These are phyloP conservation scores for Caretta caretta DNA, from an alignment of 2,113 vertebrate genomes.

Conservation along the genomic window DNA sequence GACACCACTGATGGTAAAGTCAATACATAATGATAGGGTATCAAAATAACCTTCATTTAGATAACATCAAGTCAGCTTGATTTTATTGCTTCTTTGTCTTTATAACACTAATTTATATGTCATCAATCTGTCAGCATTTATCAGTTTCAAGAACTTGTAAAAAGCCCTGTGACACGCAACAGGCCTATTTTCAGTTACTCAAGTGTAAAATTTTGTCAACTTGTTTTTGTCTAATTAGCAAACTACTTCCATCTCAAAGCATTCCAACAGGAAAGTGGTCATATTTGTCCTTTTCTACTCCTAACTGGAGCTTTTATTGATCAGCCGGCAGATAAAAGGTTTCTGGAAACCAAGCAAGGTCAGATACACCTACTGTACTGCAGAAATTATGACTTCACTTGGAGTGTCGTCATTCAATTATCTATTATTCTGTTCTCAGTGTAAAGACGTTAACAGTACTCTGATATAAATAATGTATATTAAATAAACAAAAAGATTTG, in stretches of 20 bases:
- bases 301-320: neutral
- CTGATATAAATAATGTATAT: neutral
- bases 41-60: neutral
- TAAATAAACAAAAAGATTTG: neutral
- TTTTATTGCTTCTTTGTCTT: conserved; percentile 16
- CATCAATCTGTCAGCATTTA: neutral
- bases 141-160: neutral
- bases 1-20: neutral
- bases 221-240: neutral
- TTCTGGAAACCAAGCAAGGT: neutral
- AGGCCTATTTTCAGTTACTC: neutral
- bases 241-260: neutral
- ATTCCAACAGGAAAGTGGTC: neutral
- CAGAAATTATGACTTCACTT: neutral
- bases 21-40: neutral
- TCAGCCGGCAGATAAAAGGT: neutral
- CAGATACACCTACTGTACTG: neutral
- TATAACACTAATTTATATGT: neutral
- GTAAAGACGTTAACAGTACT: neutral
- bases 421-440: neutral
- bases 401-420: neutral
- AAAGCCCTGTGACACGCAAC: neutral
- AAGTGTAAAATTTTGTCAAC: neutral
- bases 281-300: neutral
- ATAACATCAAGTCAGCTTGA: neutral